Percentiles rank a stretch among this genome's conserved stretches.
Evolutionary conservation across 2,888 invertebrate genomes (phyloP).

Genomic region (Aspidiotus destructor): DNA sequence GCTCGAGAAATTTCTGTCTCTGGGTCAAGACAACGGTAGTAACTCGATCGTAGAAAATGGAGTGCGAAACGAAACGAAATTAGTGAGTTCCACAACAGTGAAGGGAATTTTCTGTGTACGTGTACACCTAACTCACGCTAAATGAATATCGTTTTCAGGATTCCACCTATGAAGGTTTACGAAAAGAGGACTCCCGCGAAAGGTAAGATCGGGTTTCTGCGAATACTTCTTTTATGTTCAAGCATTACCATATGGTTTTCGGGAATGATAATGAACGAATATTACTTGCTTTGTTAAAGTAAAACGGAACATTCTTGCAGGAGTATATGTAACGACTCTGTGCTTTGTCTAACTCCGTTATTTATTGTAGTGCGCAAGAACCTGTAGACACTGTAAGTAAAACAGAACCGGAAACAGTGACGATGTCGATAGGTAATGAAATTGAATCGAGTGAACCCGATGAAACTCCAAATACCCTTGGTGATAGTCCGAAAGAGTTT

Average conservation of each 20-base stretch:
- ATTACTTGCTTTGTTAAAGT: background rate
- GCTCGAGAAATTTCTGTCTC: constrained; percentile 75
- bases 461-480: constrained; percentile 7
- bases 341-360: constrained; percentile 28
- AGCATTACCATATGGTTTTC: background rate
- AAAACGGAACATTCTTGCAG: constrained; percentile 18
- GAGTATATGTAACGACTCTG: constrained; percentile 23
- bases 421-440: constrained; percentile 22
- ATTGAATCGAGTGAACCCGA: constrained; percentile 11
- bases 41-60: constrained; percentile 10
- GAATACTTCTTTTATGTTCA: background rate
- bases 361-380: constrained; percentile 32
- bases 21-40: constrained; percentile 41
- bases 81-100: background rate
- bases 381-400: constrained; percentile 16
- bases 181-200: constrained; percentile 22
- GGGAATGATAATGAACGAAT: background rate
- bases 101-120: background rate
- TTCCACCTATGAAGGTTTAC: constrained; percentile 11
- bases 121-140: background rate
- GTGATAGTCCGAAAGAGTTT: background rate
- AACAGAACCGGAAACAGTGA: constrained; percentile 19
- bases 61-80: constrained; percentile 11
- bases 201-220: constrained; percentile 4
- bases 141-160: constrained; percentile 9